phyloP scores from a whole-genome alignment of 2,888 invertebrate species.

The Sphecodes monilicornis region DNA sequence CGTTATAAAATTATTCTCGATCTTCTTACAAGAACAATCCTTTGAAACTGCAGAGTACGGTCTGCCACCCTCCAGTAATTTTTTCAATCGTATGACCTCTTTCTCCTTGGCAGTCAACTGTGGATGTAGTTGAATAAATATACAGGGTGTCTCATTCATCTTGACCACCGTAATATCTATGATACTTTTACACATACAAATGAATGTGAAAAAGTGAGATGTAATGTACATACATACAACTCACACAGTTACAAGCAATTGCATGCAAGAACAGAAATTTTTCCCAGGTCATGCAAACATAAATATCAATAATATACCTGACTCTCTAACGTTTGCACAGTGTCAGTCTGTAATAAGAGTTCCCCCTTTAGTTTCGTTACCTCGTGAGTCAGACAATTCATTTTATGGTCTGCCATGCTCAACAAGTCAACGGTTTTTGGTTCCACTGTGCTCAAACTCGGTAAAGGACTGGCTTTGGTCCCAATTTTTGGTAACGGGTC shows the following conservation, averaged over 20 bases:
- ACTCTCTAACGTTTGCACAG: constrained; percentile 76
- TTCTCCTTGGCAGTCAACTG: constrained; percentile 85
- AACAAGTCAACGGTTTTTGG: constrained; percentile 78
- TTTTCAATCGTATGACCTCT: constrained; percentile 90
- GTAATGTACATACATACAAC: neutral
- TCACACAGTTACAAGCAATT: neutral
- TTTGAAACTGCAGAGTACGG: constrained; percentile 87
- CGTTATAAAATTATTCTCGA: constrained; percentile 81
- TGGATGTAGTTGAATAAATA: constrained; percentile 43
- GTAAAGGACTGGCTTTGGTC: constrained; percentile 65
- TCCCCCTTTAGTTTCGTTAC: constrained; percentile 81
- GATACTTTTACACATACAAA: neutral
- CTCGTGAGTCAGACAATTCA: constrained; percentile 80
- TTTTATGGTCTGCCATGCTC: constrained; percentile 81
- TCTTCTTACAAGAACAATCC: constrained; percentile 88
- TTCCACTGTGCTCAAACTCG: constrained; percentile 75
- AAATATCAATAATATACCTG: constrained; percentile 77
- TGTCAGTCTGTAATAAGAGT: constrained; percentile 78
- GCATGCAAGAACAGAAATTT: constrained; percentile 26
- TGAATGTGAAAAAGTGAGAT: neutral
- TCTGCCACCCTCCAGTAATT: constrained; percentile 90
- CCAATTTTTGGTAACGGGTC: constrained; percentile 76
- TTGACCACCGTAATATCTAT: neutral
- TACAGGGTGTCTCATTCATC: neutral
- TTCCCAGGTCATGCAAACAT: constrained; percentile 48